phyloP scores from a whole-genome alignment of 2,113 vertebrate species.

The Enhydra lutris region DNA sequence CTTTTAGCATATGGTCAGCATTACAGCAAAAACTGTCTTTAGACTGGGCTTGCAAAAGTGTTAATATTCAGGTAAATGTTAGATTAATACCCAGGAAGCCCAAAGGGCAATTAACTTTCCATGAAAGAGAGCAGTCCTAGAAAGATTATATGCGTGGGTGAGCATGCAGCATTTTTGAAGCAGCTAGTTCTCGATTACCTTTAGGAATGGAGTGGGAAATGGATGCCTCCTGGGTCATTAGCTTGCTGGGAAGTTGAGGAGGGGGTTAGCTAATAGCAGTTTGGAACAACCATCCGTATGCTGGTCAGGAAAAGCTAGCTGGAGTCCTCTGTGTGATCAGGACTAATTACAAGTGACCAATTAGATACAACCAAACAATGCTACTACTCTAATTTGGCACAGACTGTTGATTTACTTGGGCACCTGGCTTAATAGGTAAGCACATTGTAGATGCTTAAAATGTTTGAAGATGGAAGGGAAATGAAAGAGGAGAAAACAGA shows the following conservation, averaged over 20 bases:
- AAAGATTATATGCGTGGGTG: neutral
- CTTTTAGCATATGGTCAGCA: neutral
- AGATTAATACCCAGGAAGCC: slow-evolving; percentile 14
- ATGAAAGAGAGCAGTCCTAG: neutral
- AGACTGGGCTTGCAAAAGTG: neutral
- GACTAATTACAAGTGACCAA: neutral
- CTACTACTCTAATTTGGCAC: neutral
- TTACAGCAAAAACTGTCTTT: neutral
- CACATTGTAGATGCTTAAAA: neutral
- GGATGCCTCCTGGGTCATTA: neutral
- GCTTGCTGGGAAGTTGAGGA: neutral
- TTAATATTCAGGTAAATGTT: slow-evolving; percentile 33
- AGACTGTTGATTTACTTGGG: neutral
- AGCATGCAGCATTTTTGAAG: neutral
- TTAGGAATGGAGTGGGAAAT: neutral
- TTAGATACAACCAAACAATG: neutral
- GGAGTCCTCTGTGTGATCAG: neutral
- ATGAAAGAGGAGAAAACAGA: neutral
- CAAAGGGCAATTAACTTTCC: slow-evolving; percentile 32
- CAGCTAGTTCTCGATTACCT: neutral
- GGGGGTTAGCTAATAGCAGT: neutral
- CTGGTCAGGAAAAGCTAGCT: neutral
- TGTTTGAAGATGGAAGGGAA: neutral
- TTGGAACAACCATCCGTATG: neutral
- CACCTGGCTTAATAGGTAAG: neutral